Conservation (phyloP, 2,888 invertebrate genomes). For the Diplazon laetatorius region DNA sequence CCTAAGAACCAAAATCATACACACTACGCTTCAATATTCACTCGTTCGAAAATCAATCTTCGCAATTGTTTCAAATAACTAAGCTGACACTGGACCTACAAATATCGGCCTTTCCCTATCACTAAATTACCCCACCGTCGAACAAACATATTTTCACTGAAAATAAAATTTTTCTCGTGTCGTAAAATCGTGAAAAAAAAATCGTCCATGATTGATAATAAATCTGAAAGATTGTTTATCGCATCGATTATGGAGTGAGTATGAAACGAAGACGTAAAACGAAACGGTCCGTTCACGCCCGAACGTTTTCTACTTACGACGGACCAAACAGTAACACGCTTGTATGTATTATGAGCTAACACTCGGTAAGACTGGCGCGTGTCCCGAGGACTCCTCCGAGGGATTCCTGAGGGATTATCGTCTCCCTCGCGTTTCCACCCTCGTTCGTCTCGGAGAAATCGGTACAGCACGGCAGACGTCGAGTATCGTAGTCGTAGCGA, state of each 20-base stretch:
- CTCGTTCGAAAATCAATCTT: no score
- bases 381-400: constrained; percentile 68
- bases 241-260: constrained; percentile 4
- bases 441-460: constrained; percentile 57
- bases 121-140: no score
- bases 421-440: constrained; percentile 65
- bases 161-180: not conserved
- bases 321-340: constrained; percentile 17
- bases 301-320: constrained; percentile 49
- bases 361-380: constrained; percentile 65
- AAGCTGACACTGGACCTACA: no score
- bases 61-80: no score
- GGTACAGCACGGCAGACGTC: constrained; percentile 28
- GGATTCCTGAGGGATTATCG: constrained; percentile 72
- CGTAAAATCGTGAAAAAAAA: constrained; percentile 11
- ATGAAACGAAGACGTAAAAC: constrained; percentile 14
- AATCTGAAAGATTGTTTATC: constrained; percentile 17
- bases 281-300: constrained; percentile 52
- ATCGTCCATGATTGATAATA: not conserved
- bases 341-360: constrained; percentile 20
- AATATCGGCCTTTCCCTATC: no score
- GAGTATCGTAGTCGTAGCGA: constrained; percentile 32
- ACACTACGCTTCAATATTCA: no score
- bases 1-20: no score
- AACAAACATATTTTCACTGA: no score